These are phyloP conservation scores for Apeltes quadracus DNA, from an alignment of 2,113 vertebrate genomes.

Conservation along the genomic window DNA sequence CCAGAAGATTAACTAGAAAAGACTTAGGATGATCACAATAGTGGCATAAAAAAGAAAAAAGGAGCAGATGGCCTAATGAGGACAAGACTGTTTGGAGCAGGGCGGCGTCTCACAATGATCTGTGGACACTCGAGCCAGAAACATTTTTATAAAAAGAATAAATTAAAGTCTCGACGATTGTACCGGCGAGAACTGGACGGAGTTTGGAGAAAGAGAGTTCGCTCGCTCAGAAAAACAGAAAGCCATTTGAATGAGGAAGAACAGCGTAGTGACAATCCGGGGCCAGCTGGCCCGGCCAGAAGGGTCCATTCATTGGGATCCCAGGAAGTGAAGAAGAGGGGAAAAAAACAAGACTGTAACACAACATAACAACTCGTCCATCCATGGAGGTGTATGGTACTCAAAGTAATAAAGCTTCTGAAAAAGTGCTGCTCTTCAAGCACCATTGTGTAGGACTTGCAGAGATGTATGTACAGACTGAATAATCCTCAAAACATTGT, in stretches of 20 bases:
- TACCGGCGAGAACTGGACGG: constrained; percentile 6
- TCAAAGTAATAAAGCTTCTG: background rate
- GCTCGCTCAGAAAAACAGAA: constrained; percentile 24
- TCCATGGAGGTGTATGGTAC: background rate
- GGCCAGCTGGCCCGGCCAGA: constrained; percentile 50
- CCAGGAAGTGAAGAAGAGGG: constrained; percentile 31
- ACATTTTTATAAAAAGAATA: constrained; percentile 1
- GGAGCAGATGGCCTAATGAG: background rate
- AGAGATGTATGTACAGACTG: background rate
- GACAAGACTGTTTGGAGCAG: background rate
- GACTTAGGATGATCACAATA: too few species aligned
- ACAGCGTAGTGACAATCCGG: constrained; percentile 49
- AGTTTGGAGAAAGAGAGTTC: constrained; percentile 9
- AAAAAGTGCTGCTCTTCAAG: background rate
- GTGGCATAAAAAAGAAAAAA: background rate
- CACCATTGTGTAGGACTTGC: background rate
- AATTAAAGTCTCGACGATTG: constrained; percentile 20
- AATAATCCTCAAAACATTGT: background rate
- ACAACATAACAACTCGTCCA: background rate
- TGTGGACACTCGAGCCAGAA: background rate
- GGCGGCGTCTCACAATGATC: background rate
- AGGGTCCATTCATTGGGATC: constrained; percentile 50
- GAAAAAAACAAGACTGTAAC: constrained; percentile 13
- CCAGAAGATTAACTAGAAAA: constrained; percentile 12
- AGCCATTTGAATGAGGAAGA: constrained; percentile 39